phyloP scores from a whole-genome alignment of 1,140 invertebrate genomes.

The Holotrichia oblita region DNA sequence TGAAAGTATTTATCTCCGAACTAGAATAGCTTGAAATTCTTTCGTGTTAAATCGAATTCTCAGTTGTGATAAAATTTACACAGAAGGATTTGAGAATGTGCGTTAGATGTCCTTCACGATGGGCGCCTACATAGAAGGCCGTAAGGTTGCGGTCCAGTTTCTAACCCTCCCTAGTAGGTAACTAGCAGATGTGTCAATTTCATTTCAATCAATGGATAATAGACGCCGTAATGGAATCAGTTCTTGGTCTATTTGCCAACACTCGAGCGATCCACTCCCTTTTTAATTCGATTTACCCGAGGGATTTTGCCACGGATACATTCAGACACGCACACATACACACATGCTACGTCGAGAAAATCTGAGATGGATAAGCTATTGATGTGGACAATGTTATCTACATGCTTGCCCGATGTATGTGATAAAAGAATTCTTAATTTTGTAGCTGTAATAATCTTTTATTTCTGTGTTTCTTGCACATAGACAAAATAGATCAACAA shows the following conservation, averaged over 20 bases:
- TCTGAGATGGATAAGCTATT: background rate
- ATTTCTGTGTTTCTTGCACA: too few relatives aligned
- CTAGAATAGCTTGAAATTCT: background rate
- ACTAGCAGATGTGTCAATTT: constrained; percentile 63
- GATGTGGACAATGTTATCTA: background rate
- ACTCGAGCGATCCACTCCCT: constrained; percentile 53
- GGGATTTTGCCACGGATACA: constrained; percentile 38
- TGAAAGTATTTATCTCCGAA: background rate
- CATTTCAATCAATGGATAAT: constrained; percentile 62
- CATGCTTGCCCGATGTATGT: too few relatives aligned
- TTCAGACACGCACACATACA: constrained; percentile 9
- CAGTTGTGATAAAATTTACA: background rate
- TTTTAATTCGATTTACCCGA: constrained; percentile 43
- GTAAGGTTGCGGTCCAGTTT: constrained; percentile 34
- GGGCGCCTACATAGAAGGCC: background rate
- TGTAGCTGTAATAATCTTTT: too few relatives aligned
- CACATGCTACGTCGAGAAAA: background rate
- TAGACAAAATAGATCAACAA: too few relatives aligned
- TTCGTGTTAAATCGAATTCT: constrained; percentile 1
- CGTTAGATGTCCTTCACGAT: background rate
- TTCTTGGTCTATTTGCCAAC: constrained; percentile 61
- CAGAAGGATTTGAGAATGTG: constrained; percentile 4
- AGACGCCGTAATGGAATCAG: constrained; percentile 61
- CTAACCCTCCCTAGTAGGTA: constrained; percentile 44
- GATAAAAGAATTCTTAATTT: too few relatives aligned